Evolutionary conservation across 2,888 invertebrate species (phyloP), one percentile per base, ranked within the genome.

Genomic region (Callinectes sapidus): DNA sequence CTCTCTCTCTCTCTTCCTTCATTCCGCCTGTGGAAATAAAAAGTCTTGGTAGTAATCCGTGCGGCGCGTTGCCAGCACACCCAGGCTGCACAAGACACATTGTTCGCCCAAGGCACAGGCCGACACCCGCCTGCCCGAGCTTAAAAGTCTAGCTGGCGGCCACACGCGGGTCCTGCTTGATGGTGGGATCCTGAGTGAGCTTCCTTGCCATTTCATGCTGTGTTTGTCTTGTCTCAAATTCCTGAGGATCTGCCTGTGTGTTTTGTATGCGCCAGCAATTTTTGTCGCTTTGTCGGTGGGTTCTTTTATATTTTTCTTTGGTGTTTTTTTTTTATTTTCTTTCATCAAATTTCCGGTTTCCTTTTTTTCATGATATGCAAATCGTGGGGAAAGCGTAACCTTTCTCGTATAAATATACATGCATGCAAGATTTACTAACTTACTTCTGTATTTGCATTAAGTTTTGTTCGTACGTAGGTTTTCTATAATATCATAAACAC

Each of bases 11-110:
- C 28, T 28, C 71, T 28, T 71, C n/a, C n/a, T 71, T 71, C 71
- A 71, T 10, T 23, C 10, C 71, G 28, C n/a, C 71, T 71, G n/a
- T 71, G 28, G n/a, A 71, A n/a, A 71, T 61, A 71, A 71, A 28
- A 71, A 61, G 61, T 71, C 28, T 71, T 71, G n/a, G 61, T 28
- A 71, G 71, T 71, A 71, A 71, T 71, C 71, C 71, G 13, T n/a
- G 71, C 28, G 71, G 71, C 28, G 71, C 71, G 71, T 71, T 71
- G 71, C 13, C 71, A n/a, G 18, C 28, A 71, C 10, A n/a, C 71
- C 71, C 71, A 28, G n/a, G 5, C 28, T 71, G n/a, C n/a, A 28
- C 18, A 71, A 71, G 71, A 71, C 71, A 71, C 71, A 71, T 71
- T 28, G 71, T 10, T 23, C 71, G 71, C 28, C 71, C 71, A 28